A percentile compares a stretch with the other conserved stretches of the same genome.
phyloP scores from a whole-genome alignment of 2,888 invertebrate species.

The Lordiphosa andalusiaca region DNA sequence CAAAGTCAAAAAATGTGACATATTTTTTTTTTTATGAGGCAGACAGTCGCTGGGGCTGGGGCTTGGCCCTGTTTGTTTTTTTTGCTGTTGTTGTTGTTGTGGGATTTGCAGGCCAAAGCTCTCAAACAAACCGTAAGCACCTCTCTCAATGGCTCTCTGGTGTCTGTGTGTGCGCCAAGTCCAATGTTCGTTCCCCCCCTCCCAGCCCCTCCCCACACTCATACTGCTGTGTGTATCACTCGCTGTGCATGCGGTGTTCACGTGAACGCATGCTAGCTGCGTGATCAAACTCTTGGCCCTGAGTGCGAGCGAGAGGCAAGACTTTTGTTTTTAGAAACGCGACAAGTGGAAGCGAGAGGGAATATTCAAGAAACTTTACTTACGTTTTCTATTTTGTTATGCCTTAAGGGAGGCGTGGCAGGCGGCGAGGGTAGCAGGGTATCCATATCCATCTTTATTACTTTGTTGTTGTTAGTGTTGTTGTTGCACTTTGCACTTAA shows the following conservation, averaged over 20 bases:
- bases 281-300: slow-evolving; percentile 76
- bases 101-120: too few relatives aligned
- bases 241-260: slow-evolving; percentile 84
- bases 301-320: slow-evolving; percentile 69
- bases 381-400: slow-evolving; percentile 78
- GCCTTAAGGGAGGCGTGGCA: slow-evolving; percentile 86
- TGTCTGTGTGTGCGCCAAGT: slow-evolving; percentile 49
- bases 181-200: slow-evolving; percentile 42
- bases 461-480: slow-evolving; percentile 8
- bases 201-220: too few relatives aligned
- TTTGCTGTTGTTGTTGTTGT: slow-evolving; percentile 2
- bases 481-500: slow-evolving; percentile 46
- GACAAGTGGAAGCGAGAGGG: slow-evolving; percentile 69
- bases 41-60: slow-evolving; percentile 29
- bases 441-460: slow-evolving; percentile 76
- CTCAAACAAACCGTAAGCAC: slow-evolving; percentile 1
- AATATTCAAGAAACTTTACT: slow-evolving; percentile 52
- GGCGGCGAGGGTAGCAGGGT: slow-evolving; percentile 84
- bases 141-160: slow-evolving; percentile 26
- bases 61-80: slow-evolving; percentile 54
- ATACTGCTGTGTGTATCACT: slow-evolving; percentile 53
- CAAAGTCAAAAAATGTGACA: slow-evolving; percentile 48
- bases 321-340: slow-evolving; percentile 79
- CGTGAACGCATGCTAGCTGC: slow-evolving; percentile 85
- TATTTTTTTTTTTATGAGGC: slow-evolving; percentile 29